Conservation (phyloP, 2,888 invertebrate genomes). For the Polydrusus cervinus region DNA sequence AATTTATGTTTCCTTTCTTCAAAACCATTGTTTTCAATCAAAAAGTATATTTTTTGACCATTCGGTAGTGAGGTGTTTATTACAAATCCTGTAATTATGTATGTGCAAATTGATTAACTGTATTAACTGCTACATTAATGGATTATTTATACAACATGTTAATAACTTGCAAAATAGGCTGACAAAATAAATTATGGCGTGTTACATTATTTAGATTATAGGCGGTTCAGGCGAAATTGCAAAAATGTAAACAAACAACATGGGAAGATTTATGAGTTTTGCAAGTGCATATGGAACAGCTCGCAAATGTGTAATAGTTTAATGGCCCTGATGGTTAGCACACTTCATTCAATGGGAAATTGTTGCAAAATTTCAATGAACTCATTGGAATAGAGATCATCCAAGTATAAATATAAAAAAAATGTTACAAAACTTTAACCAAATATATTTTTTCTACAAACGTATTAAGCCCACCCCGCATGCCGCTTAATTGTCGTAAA, state of each 20-base stretch:
- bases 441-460: too few relatives aligned
- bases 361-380: conserved; percentile 22
- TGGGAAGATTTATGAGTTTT: conserved; percentile 28
- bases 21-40: too few relatives aligned
- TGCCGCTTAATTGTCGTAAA: too few relatives aligned
- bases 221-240: conserved; percentile 8
- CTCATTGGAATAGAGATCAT: background rate
- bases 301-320: conserved; percentile 34
- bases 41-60: background rate
- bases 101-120: background rate
- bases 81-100: background rate
- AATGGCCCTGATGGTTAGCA: conserved; percentile 30
- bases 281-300: conserved; percentile 27
- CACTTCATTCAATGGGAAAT: conserved; percentile 31
- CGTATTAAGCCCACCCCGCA: too few relatives aligned
- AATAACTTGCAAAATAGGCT: conserved; percentile 22
- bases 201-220: conserved; percentile 1
- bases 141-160: background rate
- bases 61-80: background rate
- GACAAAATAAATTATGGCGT: conserved; percentile 24
- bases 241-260: conserved; percentile 31
- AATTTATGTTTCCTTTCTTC: too few relatives aligned
- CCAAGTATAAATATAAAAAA: too few relatives aligned
- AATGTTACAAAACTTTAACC: too few relatives aligned
- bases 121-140: background rate